These are phyloP conservation scores for Lycaon pictus DNA, from an alignment of 2,113 vertebrate species.

Conservation along the genomic window DNA sequence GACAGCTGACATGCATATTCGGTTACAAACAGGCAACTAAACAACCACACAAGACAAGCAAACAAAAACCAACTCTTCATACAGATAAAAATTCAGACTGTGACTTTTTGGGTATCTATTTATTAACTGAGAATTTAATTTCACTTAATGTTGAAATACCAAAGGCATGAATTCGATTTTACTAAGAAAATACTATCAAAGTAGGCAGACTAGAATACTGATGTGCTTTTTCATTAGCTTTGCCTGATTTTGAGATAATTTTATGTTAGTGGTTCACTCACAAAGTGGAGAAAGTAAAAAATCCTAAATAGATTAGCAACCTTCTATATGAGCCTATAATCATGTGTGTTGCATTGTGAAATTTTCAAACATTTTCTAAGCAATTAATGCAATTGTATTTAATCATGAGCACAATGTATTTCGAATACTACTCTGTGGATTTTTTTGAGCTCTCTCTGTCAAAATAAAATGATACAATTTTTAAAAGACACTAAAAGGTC, in stretches of 20 bases:
- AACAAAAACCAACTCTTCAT: constrained; percentile 4
- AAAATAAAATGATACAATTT: background rate
- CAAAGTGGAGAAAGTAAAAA: background rate
- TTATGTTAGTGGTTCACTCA: background rate
- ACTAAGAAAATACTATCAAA: constrained; percentile 44
- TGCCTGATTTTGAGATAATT: constrained; percentile 50
- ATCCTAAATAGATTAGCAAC: background rate
- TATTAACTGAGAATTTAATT: constrained; percentile 52
- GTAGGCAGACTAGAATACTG: background rate
- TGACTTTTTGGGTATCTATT: background rate
- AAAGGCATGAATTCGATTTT: constrained; percentile 42
- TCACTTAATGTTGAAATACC: background rate
- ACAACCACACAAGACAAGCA: background rate
- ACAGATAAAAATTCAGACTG: background rate
- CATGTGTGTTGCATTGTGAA: background rate
- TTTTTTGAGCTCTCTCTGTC: background rate
- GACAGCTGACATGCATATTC: background rate
- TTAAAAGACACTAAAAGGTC: background rate
- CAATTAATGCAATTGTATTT: background rate
- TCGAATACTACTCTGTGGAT: background rate
- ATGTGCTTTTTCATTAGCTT: background rate
- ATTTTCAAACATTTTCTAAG: constrained; percentile 31
- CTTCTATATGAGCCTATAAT: background rate
- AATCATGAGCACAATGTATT: background rate
- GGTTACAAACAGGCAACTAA: background rate